phyloP scores from a whole-genome alignment of 1,140 invertebrate genomes.

The Magallana gigas region DNA sequence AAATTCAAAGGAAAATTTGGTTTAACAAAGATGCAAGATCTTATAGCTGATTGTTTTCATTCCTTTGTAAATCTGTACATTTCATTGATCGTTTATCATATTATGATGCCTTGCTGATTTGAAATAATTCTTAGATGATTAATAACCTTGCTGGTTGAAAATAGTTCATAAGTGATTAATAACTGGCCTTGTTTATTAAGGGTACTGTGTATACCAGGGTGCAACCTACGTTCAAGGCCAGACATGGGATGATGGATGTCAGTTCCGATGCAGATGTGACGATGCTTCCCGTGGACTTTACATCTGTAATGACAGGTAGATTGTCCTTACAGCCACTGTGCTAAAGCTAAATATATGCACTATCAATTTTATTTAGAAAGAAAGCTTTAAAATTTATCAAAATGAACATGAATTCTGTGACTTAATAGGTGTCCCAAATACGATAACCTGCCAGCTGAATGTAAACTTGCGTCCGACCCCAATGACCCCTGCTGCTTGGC shows the following conservation, averaged over 20 bases:
- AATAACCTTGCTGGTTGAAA: too few species aligned
- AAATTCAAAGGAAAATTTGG: too few species aligned
- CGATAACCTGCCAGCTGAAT: conserved; percentile 59
- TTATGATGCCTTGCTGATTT: too few species aligned
- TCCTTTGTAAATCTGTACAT: too few species aligned
- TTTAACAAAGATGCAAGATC: too few species aligned
- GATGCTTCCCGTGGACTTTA: conserved; percentile 63
- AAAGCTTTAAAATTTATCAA: too few species aligned
- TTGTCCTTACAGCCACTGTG: neutral
- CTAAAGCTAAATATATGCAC: too few species aligned
- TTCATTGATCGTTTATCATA: too few species aligned
- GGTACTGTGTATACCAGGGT: conserved; percentile 68
- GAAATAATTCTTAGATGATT: too few species aligned
- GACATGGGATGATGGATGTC: conserved; percentile 71
- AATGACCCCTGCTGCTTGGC: conserved; percentile 67
- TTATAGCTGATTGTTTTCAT: too few species aligned
- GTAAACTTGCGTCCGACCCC: conserved; percentile 64
- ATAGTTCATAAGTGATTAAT: too few species aligned
- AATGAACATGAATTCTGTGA: neutral
- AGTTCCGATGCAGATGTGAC: conserved; percentile 66
- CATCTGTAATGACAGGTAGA: conserved; percentile 65
- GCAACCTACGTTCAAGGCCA: conserved; percentile 66
- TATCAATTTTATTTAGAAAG: too few species aligned
- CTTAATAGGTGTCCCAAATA: conserved; percentile 68
- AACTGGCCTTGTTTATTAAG: neutral